A percentile compares a stretch with the other conserved stretches of the same genome.
Conservation (phyloP, 2,113 vertebrate genomes). For the Tautogolabrus adspersus region DNA sequence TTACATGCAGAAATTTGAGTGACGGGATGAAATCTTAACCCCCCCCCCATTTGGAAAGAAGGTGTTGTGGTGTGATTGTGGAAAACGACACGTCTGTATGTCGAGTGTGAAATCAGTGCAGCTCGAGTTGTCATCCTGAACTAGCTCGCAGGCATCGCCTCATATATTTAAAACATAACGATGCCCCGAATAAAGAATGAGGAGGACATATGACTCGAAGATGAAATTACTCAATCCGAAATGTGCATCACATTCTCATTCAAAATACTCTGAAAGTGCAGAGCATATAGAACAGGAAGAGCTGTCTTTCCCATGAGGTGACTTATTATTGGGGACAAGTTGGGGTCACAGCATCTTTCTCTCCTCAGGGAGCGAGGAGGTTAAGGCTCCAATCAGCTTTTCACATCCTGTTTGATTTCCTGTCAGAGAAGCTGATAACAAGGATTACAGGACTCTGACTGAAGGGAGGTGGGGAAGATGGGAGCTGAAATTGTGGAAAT, state of each 20-base stretch:
- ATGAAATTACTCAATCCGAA: background rate
- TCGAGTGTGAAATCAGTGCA: too few species aligned
- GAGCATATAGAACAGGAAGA: background rate
- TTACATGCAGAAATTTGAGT: too few species aligned
- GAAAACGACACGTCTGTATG: too few species aligned
- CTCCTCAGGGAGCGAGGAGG: conserved; percentile 31
- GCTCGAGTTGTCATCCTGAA: too few species aligned
- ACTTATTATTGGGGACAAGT: conserved; percentile 20
- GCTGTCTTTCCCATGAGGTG: background rate
- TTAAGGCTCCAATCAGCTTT: conserved; percentile 29
- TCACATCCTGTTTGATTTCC: conserved; percentile 61
- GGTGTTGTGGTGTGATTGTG: too few species aligned
- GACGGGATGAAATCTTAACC: too few species aligned
- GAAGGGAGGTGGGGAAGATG: conserved; percentile 6
- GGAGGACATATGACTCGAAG: background rate
- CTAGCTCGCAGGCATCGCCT: too few species aligned
- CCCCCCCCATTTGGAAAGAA: too few species aligned
- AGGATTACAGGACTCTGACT: conserved; percentile 28
- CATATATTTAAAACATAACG: too few species aligned
- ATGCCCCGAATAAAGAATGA: too few species aligned
- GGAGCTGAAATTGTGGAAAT: conserved; percentile 1
- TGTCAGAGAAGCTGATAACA: conserved; percentile 51
- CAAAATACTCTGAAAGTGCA: background rate
- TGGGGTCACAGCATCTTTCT: conserved; percentile 22
- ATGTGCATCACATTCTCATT: background rate